A percentile compares a stretch with the other conserved stretches of the same genome.
phyloP scores from a whole-genome alignment of 2,797 vertebrate species.

The Erethizon dorsatum region DNA sequence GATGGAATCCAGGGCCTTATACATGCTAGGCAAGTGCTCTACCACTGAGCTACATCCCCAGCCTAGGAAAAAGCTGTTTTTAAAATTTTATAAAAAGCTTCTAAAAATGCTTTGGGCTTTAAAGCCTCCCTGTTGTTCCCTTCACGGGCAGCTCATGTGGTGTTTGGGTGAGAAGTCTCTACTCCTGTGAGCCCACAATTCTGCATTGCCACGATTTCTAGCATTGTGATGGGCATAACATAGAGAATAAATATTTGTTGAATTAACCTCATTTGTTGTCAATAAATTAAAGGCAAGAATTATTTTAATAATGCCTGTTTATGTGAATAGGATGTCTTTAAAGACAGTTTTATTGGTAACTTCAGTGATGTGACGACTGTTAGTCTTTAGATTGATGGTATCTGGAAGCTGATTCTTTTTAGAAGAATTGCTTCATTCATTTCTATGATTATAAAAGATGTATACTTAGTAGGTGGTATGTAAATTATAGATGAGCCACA shows the following conservation, averaged over 20 bases:
- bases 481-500: conserved; percentile 14
- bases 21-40: not conserved
- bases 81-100: not conserved
- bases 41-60: not conserved
- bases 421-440: not conserved
- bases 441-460: conserved; percentile 42
- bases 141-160: not conserved
- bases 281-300: not conserved
- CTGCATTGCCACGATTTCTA: not conserved
- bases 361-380: not conserved
- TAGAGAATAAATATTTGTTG: not conserved
- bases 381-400: not conserved
- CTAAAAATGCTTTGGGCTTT: not conserved
- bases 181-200: not conserved
- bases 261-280: not conserved
- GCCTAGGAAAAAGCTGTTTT: not conserved
- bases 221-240: not conserved
- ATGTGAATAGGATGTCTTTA: conserved; percentile 16
- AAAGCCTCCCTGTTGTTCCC: not conserved
- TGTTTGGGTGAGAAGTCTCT: not conserved
- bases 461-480: not conserved
- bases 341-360: not conserved
- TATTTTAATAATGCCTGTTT: not conserved
- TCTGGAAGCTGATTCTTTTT: conserved; percentile 19
- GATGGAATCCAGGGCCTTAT: not conserved